phyloP scores from a whole-genome alignment of 2,888 invertebrate genomes.

The Phytoseiulus persimilis region DNA sequence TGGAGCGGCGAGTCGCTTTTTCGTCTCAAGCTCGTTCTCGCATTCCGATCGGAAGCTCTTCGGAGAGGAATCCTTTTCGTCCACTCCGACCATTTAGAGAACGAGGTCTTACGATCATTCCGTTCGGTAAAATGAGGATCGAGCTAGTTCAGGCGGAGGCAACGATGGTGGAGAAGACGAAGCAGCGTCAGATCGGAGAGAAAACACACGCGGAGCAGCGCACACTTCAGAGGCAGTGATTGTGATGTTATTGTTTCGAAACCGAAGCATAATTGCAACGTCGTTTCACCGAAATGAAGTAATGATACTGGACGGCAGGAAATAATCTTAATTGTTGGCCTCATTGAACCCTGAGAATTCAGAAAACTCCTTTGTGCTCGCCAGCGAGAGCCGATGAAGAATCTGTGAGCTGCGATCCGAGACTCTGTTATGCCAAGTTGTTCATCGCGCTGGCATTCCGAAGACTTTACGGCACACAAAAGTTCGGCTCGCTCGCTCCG shows the following conservation, averaged over 20 bases:
- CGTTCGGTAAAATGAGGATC: not conserved
- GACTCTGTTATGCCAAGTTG: not conserved
- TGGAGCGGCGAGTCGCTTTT: too few species aligned
- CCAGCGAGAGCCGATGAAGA: not conserved
- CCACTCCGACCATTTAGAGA: too few species aligned
- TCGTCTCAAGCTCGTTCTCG: too few species aligned
- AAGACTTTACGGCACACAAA: not conserved
- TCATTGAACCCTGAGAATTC: conserved; percentile 5
- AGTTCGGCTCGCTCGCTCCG: too few species aligned
- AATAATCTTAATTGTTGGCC: conserved; percentile 5
- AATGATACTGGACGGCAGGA: not conserved
- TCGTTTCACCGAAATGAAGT: not conserved
- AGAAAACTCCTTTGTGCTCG: conserved; percentile 5
- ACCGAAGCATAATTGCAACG: not conserved
- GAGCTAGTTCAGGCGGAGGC: not conserved
- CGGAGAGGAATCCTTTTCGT: too few species aligned
- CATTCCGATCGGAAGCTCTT: too few species aligned
- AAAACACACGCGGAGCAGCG: not conserved
- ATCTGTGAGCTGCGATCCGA: not conserved
- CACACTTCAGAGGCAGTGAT: not conserved
- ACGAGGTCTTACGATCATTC: too few species aligned
- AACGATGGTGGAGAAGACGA: not conserved
- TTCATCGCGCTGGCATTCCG: not conserved
- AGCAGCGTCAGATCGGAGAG: not conserved
- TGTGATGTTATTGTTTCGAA: not conserved